Base-by-base conservation (phyloP, 2,113 vertebrate genomes). In the Channa argus region DNA sequence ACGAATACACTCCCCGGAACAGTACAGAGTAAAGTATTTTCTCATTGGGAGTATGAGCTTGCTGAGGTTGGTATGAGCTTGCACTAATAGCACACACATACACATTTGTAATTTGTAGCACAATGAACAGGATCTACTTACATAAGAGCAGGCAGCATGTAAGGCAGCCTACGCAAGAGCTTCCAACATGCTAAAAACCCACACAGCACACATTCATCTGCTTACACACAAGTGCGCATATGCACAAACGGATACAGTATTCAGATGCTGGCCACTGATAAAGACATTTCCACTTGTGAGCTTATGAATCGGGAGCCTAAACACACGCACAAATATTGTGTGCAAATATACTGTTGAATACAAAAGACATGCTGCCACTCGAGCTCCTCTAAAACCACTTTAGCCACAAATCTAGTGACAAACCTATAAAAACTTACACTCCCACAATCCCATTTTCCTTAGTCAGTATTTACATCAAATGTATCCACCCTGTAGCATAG, bases 141-240 rank as follows among this genome's bases (percentile, higher is more conserved):
- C 63, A 74, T 81, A 84, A 82, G 43, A 83, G 47, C 74, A 65
- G 59, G 70, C 79, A 62, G 73, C 60, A 71, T 70, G 83, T 69
- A 68, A 70, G 71, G 54, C 80, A 41, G 73, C 90, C 88, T 71
- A 84, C 83, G 65, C 74, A 68, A 62, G 14, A 67, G 56, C 80
- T 50, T 52, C 73, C 67, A 77, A 69, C 85, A 82, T 79, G 74
- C 61, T 80, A 68, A 80, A 85, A 88, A 60, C 77, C 71, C 74
- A 87, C 79, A 60, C 74, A 61, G 8, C 47, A 38, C 71, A 77
- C 56, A 45, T 67, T 77, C 73, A 74, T 85, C 79, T 74, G 73
- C 77, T 63, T 33, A 59, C 62, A 59, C 62, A 4, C 61, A 9
- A 3, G 0, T 1, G 5, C 24, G 47, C 55, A 56, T 4, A 0